phyloP scores from a whole-genome alignment of 2,888 invertebrate species.

The Noctua janthina region DNA sequence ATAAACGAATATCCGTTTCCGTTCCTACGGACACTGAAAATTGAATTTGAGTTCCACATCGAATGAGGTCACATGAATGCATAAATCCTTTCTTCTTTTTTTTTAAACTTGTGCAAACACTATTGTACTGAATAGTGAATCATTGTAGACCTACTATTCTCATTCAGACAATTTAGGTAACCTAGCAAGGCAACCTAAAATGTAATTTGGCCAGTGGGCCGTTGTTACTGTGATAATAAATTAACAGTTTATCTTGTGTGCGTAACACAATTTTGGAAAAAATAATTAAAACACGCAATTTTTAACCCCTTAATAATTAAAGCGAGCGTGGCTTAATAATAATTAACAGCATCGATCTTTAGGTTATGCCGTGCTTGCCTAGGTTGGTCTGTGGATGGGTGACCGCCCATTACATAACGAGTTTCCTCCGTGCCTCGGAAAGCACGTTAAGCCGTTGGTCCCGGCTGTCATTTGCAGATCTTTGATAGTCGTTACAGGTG shows the following conservation, averaged over 20 bases:
- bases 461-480: too few relatives aligned
- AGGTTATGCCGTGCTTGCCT: too few relatives aligned
- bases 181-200: conserved; percentile 39
- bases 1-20: background rate
- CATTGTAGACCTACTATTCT: conserved; percentile 37
- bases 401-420: too few relatives aligned
- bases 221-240: conserved; percentile 42
- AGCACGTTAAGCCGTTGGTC: too few relatives aligned
- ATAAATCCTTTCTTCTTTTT: conserved; percentile 11
- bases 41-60: conserved; percentile 8
- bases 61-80: conserved; percentile 18
- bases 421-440: too few relatives aligned
- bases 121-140: conserved; percentile 31
- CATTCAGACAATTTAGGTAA: conserved; percentile 29
- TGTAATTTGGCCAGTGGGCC: conserved; percentile 39
- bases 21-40: background rate
- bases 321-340: too few relatives aligned
- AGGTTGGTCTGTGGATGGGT: too few relatives aligned
- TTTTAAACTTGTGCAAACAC: conserved; percentile 29
- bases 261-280: conserved; percentile 21
- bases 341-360: too few relatives aligned
- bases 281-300: conserved; percentile 8
- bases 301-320: background rate
- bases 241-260: conserved; percentile 7
- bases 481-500: too few relatives aligned